phyloP scores from a whole-genome alignment of 2,113 vertebrate genomes.

The Amphiprion ocellaris region DNA sequence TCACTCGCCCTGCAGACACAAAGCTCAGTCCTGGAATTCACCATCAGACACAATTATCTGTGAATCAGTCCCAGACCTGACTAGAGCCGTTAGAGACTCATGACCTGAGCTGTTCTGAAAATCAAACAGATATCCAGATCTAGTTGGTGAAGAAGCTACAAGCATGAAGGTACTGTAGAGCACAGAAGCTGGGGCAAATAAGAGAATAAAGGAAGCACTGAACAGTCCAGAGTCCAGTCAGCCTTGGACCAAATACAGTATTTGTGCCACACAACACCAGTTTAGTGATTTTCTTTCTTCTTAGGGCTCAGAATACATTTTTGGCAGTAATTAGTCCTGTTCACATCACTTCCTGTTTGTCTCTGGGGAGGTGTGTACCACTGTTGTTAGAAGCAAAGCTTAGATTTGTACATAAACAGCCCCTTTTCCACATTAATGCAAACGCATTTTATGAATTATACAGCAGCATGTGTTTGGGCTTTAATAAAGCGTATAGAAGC shows the following conservation, averaged over 20 bases:
- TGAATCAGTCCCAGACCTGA: no score
- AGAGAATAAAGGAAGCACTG: no score
- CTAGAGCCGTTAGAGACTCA: no score
- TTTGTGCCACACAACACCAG: background rate
- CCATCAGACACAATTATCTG: no score
- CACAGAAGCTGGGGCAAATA: no score
- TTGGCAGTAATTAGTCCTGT: constrained; percentile 40
- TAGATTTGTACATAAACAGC: constrained; percentile 39
- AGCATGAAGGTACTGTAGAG: no score
- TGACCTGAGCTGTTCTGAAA: no score
- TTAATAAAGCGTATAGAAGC: constrained; percentile 5
- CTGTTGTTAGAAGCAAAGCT: constrained; percentile 23
- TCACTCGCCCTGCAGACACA: background rate
- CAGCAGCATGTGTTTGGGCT: background rate
- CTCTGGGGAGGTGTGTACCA: background rate
- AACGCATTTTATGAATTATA: constrained; percentile 24
- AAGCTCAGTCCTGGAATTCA: no score
- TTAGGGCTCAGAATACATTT: background rate
- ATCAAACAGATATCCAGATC: no score
- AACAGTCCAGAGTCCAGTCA: no score
- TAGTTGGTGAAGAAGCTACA: no score
- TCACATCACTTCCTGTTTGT: constrained; percentile 35
- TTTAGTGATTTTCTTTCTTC: background rate
- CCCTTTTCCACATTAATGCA: constrained; percentile 19
- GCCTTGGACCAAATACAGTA: background rate